Evolutionary conservation across 2,113 vertebrate species (phyloP).

Genomic region (Aix galericulata): DNA sequence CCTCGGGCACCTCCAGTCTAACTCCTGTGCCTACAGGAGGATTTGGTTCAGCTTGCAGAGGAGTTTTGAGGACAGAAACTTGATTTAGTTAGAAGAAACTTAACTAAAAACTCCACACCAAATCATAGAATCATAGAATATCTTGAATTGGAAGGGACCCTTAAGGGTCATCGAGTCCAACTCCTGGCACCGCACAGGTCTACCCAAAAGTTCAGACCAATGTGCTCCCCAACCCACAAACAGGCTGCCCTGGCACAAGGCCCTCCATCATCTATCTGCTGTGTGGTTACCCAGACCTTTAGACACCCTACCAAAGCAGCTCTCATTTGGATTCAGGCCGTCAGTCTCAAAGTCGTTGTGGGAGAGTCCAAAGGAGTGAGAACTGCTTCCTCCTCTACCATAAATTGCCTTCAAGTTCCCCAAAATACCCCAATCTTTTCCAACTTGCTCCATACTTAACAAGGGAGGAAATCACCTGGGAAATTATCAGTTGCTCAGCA

Average conservation of each 20-base stretch:
- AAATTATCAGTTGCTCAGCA: neutral
- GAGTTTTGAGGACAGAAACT: neutral
- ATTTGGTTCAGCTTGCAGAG: neutral
- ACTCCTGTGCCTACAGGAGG: neutral
- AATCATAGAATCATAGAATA: too few species aligned
- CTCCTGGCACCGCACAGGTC: too few species aligned
- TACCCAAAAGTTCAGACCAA: too few species aligned
- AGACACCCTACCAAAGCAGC: neutral
- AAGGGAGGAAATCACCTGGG: neutral
- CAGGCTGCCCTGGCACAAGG: neutral
- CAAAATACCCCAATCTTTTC: neutral
- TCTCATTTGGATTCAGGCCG: neutral
- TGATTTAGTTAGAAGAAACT: neutral
- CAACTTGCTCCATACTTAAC: neutral
- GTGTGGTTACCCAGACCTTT: neutral
- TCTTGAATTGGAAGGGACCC: too few species aligned
- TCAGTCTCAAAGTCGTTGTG: neutral
- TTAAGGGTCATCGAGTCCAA: too few species aligned
- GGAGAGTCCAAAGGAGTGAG: neutral
- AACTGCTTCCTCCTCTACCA: neutral
- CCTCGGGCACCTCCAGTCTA: neutral
- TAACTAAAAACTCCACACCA: neutral
- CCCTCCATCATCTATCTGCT: neutral
- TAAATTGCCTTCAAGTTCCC: neutral
- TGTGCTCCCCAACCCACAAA: rapidly evolving